These are phyloP conservation scores for Pungitius pungitius DNA, from an alignment of 2,113 vertebrate genomes.

Conservation along the genomic window DNA sequence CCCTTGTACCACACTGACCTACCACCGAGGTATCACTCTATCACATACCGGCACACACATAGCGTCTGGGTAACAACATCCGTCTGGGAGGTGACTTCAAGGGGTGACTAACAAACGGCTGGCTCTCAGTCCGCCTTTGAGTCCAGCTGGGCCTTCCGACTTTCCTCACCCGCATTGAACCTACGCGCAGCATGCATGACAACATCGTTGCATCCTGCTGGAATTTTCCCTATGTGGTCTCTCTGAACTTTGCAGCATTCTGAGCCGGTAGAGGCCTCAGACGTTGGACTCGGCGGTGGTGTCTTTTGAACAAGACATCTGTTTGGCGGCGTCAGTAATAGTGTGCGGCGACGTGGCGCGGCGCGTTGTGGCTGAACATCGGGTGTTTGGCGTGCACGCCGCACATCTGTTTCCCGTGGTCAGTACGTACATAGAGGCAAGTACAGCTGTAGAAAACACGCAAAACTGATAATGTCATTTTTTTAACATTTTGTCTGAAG, in stretches of 20 bases:
- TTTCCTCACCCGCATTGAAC: constrained; percentile 50
- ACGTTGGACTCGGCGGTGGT: constrained; percentile 46
- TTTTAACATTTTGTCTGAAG: constrained; percentile 9
- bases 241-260: constrained; percentile 56
- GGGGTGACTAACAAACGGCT: constrained; percentile 71
- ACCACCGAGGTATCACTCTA: constrained; percentile 39
- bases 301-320: constrained; percentile 76
- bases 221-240: constrained; percentile 59
- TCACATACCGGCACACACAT: constrained; percentile 34
- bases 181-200: constrained; percentile 58
- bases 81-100: constrained; percentile 74
- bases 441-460: constrained; percentile 42
- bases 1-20: constrained; percentile 41
- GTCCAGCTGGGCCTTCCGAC: constrained; percentile 71
- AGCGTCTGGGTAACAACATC: constrained; percentile 69
- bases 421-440: constrained; percentile 15
- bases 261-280: constrained; percentile 49
- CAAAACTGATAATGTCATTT: constrained; percentile 21
- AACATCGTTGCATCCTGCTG: constrained; percentile 60
- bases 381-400: constrained; percentile 50
- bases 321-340: constrained; percentile 68
- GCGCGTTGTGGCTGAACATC: constrained; percentile 50
- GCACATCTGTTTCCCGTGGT: constrained; percentile 61
- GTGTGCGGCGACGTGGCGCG: constrained; percentile 38
- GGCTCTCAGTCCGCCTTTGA: constrained; percentile 67